phyloP scores from a whole-genome alignment of 2,113 vertebrate species.

The Ictalurus punctatus region DNA sequence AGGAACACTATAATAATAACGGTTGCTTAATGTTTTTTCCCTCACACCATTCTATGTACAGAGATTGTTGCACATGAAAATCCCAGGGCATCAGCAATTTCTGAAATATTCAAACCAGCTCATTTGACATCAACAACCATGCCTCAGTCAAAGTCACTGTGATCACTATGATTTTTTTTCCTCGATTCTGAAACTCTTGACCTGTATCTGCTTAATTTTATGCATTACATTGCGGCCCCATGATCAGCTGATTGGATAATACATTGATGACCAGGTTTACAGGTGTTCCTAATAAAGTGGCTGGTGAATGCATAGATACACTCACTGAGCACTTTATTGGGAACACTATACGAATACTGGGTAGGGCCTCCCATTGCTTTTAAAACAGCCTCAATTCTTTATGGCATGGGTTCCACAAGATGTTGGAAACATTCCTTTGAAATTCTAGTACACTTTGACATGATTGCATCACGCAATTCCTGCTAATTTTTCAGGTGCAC shows the following conservation, averaged over 20 bases:
- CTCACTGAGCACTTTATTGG: too few relatives aligned
- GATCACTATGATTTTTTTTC: neutral
- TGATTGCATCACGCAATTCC: too few relatives aligned
- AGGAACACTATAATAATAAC: neutral
- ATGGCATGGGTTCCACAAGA: too few relatives aligned
- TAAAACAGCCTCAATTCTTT: too few relatives aligned
- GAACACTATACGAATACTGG: too few relatives aligned
- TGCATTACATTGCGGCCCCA: neutral
- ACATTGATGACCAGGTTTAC: neutral
- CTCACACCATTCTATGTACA: neutral
- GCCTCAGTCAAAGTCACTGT: neutral
- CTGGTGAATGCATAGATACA: too few relatives aligned
- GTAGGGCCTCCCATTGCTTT: too few relatives aligned
- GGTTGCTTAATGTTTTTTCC: neutral
- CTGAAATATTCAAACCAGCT: neutral
- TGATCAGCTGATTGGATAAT: neutral
- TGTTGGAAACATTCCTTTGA: too few relatives aligned
- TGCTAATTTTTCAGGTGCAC: too few relatives aligned
- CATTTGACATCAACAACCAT: neutral
- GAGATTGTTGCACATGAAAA: neutral
- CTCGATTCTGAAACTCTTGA: neutral
- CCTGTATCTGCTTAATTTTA: neutral
- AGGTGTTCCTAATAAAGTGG: too few relatives aligned
- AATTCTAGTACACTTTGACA: too few relatives aligned
- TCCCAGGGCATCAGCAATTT: neutral